A percentile compares a stretch with the other conserved stretches of the same genome.
Conservation (phyloP, 2,797 vertebrate genomes). For the Parotocinclus haroldoi region DNA sequence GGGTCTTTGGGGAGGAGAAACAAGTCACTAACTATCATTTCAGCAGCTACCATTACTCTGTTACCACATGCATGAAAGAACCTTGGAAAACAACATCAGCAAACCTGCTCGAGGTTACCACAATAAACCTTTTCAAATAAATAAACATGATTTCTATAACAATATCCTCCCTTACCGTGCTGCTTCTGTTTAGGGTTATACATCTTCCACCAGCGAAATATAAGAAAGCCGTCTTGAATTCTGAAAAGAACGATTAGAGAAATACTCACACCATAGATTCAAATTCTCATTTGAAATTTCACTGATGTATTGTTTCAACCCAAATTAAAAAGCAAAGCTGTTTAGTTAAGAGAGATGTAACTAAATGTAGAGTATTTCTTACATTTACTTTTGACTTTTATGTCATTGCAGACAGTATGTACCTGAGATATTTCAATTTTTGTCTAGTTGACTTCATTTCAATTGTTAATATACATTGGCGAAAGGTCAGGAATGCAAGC, state of each 20-base stretch:
- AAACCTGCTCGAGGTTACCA: neutral
- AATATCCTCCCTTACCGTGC: constrained; percentile 78
- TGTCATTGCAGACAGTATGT: too few species aligned
- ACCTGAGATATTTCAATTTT: too few species aligned
- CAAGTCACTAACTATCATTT: neutral
- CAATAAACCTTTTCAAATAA: neutral
- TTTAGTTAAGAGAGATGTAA: too few species aligned
- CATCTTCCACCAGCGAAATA: constrained; percentile 99
- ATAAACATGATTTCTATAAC: neutral
- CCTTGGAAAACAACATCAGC: neutral
- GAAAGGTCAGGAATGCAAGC: too few species aligned
- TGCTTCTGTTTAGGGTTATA: constrained; percentile 98
- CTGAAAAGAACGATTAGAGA: constrained; percentile 58
- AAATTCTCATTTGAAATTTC: neutral
- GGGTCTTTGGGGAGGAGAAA: constrained; percentile 74
- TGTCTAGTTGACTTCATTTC: too few species aligned
- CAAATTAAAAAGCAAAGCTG: too few species aligned
- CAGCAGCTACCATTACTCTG: too few species aligned
- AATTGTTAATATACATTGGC: too few species aligned
- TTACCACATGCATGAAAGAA: neutral
- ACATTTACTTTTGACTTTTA: too few species aligned
- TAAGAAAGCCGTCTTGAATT: constrained; percentile 97
- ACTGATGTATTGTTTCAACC: too few species aligned
- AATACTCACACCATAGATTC: neutral
- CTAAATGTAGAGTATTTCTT: too few species aligned